phyloP scores from a whole-genome alignment of 2,113 vertebrate species.

The Procapra przewalskii region DNA sequence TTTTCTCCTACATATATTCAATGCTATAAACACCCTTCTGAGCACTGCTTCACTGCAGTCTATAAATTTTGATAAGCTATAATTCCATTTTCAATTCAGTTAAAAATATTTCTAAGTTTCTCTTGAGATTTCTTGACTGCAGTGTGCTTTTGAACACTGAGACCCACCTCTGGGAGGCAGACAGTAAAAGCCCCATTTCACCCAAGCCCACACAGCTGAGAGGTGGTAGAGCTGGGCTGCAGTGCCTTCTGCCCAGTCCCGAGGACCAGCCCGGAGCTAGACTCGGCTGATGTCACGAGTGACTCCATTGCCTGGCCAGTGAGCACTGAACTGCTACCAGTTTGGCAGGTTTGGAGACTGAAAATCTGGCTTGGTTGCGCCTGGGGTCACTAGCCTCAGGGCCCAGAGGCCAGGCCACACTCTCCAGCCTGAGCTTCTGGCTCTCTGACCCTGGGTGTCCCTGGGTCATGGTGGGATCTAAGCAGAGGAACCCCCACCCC shows the following conservation, averaged over 20 bases:
- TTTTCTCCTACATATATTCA: fast-evolving
- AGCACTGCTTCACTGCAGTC: too few species aligned
- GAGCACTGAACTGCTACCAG: too few species aligned
- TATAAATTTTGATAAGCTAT: neutral
- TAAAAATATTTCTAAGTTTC: neutral
- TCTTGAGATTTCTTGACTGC: too few species aligned
- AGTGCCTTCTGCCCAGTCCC: neutral
- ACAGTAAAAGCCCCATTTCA: neutral
- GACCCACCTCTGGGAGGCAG: neutral
- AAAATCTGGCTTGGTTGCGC: neutral
- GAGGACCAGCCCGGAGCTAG: too few species aligned
- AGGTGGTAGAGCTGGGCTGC: fast-evolving
- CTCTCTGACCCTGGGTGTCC: neutral
- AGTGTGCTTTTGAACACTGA: neutral
- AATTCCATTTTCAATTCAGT: neutral
- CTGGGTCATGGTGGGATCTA: neutral
- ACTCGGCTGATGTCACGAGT: fast-evolving
- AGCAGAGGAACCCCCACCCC: neutral
- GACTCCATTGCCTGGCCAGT: neutral
- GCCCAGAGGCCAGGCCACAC: neutral
- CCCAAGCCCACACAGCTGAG: fast-evolving
- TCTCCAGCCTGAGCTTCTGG: neutral
- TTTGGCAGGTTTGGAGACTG: neutral
- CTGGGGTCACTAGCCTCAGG: neutral
- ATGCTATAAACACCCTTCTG: neutral